Evolutionary conservation across 2,113 vertebrate species (phyloP).

Genomic region (Cyprinodon variegatus): DNA sequence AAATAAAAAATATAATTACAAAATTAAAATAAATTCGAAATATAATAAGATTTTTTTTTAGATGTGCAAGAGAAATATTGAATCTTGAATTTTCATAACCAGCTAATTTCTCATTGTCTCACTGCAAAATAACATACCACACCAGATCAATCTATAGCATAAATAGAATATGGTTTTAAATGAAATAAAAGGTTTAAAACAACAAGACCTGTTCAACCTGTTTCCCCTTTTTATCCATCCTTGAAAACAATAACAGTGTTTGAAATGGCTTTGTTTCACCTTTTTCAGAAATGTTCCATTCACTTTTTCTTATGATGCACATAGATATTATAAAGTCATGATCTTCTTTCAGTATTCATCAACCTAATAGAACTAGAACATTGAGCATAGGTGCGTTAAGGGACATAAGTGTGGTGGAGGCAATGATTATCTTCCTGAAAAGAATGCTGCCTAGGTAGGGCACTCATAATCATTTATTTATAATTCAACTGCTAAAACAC

Average conservation of each 20-base stretch:
- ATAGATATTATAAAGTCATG: conserved; percentile 78
- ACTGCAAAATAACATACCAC: not conserved
- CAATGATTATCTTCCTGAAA: conserved; percentile 78
- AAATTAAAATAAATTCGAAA: no score
- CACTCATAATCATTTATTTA: conserved; percentile 94
- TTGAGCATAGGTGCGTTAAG: conserved; percentile 55
- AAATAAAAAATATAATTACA: no score
- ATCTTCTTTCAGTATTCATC: conserved; percentile 73
- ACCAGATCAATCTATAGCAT: not conserved
- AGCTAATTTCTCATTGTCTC: no score
- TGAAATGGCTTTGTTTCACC: conserved; percentile 27
- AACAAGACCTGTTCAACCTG: not conserved
- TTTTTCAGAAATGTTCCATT: conserved; percentile 23
- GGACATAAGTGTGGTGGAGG: conserved; percentile 65
- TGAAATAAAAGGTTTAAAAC: no score
- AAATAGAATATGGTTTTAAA: no score
- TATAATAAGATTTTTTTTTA: no score
- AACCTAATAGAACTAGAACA: conserved; percentile 68
- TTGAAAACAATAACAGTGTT: conserved; percentile 11
- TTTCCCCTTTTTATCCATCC: not conserved
- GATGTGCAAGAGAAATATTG: no score
- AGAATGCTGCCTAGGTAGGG: conserved; percentile 72
- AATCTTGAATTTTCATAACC: no score
- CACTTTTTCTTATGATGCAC: conserved; percentile 39
- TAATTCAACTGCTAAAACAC: conserved; percentile 86